Base-by-base conservation (phyloP, 2,113 vertebrate species). In the Leuciscus idus region DNA sequence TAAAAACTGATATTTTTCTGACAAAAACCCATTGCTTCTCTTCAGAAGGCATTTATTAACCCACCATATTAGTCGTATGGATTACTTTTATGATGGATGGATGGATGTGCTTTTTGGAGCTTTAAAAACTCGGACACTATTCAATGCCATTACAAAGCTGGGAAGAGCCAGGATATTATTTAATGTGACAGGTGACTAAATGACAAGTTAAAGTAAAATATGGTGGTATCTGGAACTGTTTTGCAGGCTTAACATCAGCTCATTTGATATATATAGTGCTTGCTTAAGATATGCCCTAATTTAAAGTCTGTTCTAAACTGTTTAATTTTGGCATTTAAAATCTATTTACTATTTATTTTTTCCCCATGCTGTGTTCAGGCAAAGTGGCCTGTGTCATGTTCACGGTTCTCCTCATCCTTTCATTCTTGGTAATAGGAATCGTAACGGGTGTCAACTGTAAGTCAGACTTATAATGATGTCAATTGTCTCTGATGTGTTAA, bases 331-430 rank as follows among this genome's bases (percentile, higher is more conserved):
- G 26, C 30, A 57, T 57, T 57, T 57, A 8, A 70, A 70, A 7
- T 77, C n/a, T 52, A 52, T 68, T 48, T 66, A 39, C 64, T 64
- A 28, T 48, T 30, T 8, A 0, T 57, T 8, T 21, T 21, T 21
- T 57, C 1, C 52, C 19, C 55, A 23, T 55, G 75, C 15, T 30
- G 17, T 77, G n/a, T 59, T 33, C 46, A 82, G 80, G 80, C n/a
- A 82, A 68, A 82, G 61, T 82, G 80, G 80, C 80, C 52, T 82
- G 80, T 82, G 26, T 26, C 62, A 82, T 82, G 80, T 82, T 82
- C 43, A 28, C 28, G 9, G 43, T 82, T 68, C 80, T 82, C 28
- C 62, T 82, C 15, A 26, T 82, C 2, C n/a, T 82, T 28, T 82
- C 80, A 13, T 82, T 82, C 43, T 68, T 82, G 43, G 62, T 82